These are phyloP conservation scores for Cheiracanthium punctorium DNA, from an alignment of 2,888 invertebrate genomes.

Conservation along the genomic window DNA sequence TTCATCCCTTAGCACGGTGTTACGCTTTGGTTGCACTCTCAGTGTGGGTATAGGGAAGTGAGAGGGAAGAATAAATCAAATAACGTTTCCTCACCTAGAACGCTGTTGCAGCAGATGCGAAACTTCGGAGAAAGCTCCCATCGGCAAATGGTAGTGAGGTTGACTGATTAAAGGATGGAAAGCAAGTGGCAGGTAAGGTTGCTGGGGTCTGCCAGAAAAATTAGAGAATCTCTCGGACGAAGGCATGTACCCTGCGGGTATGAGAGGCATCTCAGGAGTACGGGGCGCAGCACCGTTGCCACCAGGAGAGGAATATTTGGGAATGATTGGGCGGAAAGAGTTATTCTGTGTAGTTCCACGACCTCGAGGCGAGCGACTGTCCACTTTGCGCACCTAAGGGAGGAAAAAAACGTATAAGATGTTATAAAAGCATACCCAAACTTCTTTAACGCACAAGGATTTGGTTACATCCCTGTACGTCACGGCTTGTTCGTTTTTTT, in stretches of 20 bases:
- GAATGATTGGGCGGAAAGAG: conserved; percentile 72
- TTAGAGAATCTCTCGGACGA: conserved; percentile 54
- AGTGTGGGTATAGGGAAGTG: no score
- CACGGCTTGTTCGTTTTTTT: no score
- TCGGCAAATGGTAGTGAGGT: conserved; percentile 51
- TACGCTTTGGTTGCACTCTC: no score
- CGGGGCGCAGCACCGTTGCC: not conserved
- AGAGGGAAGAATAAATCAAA: no score
- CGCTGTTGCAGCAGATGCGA: conserved; percentile 66
- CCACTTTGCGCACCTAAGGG: conserved; percentile 69
- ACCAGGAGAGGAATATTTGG: conserved; percentile 70
- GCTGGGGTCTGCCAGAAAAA: conserved; percentile 30
- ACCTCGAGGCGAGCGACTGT: conserved; percentile 59
- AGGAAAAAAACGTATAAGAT: no score
- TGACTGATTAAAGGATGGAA: conserved; percentile 62
- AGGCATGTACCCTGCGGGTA: conserved; percentile 56
- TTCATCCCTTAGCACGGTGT: no score
- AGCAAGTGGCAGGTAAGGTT: conserved; percentile 52
- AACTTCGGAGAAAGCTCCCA: conserved; percentile 68
- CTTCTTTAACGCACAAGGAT: no score
- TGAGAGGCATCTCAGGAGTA: conserved; percentile 25
- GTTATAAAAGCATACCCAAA: no score
- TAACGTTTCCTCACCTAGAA: conserved; percentile 29
- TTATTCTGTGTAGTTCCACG: conserved; percentile 55
- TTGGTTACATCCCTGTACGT: no score